Evolutionary conservation across 2,113 vertebrate species (phyloP).

Genomic region (Xyliphius kryptos): DNA sequence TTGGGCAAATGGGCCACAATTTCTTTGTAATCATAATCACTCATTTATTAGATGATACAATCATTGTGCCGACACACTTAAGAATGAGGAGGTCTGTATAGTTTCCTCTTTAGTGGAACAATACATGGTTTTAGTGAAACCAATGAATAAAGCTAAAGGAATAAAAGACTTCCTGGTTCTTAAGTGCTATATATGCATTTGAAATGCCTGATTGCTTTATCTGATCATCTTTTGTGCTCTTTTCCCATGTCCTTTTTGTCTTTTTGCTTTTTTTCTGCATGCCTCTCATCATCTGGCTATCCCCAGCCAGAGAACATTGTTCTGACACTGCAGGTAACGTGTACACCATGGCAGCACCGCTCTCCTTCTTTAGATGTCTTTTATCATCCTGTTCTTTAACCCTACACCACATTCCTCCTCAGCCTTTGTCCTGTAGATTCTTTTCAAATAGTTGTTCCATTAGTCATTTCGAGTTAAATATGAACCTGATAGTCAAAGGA

Average conservation of each 20-base stretch:
- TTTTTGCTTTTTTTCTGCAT: slow-evolving; percentile 69
- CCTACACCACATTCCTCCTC: too few relatives aligned
- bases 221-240: slow-evolving; percentile 37
- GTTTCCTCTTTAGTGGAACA: not conserved
- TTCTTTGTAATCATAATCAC: slow-evolving; percentile 8
- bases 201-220: slow-evolving; percentile 45
- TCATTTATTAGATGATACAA: slow-evolving; percentile 8
- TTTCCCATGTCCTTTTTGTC: slow-evolving; percentile 36
- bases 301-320: slow-evolving; percentile 91
- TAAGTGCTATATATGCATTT: slow-evolving; percentile 47
- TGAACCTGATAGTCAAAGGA: too few relatives aligned
- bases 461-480: too few relatives aligned
- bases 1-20: not conserved
- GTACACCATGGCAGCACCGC: slow-evolving; percentile 35
- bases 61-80: slow-evolving; percentile 21
- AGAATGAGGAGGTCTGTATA: slow-evolving; percentile 6
- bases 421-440: not conserved
- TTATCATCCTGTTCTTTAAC: slow-evolving; percentile 18
- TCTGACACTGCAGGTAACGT: slow-evolving; percentile 90
- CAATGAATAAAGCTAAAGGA: not conserved
- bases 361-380: slow-evolving; percentile 13
- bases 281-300: slow-evolving; percentile 72
- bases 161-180: slow-evolving; percentile 42
- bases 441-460: not conserved
- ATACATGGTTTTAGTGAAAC: slow-evolving; percentile 3